A percentile compares a stretch with the other conserved stretches of the same genome.
These are phyloP conservation scores for Synodontis membranacea DNA, from an alignment of 2,113 vertebrate species.

Conservation along the genomic window DNA sequence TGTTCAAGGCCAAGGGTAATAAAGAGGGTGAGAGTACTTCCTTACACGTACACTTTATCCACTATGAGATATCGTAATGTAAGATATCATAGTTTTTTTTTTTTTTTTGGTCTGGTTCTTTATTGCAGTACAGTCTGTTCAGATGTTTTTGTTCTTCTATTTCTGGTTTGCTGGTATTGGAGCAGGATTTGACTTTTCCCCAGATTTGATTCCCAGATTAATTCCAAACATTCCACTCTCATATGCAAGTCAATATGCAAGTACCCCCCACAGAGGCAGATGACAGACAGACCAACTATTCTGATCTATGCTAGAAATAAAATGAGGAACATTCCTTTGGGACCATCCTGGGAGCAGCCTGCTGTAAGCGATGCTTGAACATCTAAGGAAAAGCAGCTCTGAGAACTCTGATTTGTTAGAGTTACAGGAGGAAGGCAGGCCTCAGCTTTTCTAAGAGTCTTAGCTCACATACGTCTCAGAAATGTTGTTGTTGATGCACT, in stretches of 20 bases:
- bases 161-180: slow-evolving; percentile 27
- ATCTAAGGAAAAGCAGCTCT: slow-evolving; percentile 2
- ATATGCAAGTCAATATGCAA: slow-evolving; percentile 62
- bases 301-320: slow-evolving; percentile 68
- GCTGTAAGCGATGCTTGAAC: not conserved
- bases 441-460: slow-evolving; percentile 8
- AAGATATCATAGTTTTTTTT: not conserved
- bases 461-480: not conserved
- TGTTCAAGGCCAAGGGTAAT: slow-evolving; percentile 56
- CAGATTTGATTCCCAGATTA: slow-evolving; percentile 52
- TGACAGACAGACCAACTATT: slow-evolving; percentile 50
- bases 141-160: slow-evolving; percentile 49
- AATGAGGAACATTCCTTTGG: slow-evolving; percentile 10
- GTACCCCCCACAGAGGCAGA: slow-evolving; percentile 48
- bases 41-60: slow-evolving; percentile 50
- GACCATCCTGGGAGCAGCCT: slow-evolving; percentile 16
- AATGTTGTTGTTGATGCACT: slow-evolving; percentile 16
- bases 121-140: slow-evolving; percentile 30
- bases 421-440: slow-evolving; percentile 44
- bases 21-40: slow-evolving; percentile 50
- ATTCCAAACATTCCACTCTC: slow-evolving; percentile 65
- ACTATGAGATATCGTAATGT: too few species aligned
- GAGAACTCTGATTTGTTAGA: not conserved
- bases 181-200: slow-evolving; percentile 37
- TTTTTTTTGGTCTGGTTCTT: slow-evolving; percentile 19